These are phyloP conservation scores for Agonopterix heracliana DNA, from an alignment of 2,888 invertebrate genomes.

Conservation along the genomic window DNA sequence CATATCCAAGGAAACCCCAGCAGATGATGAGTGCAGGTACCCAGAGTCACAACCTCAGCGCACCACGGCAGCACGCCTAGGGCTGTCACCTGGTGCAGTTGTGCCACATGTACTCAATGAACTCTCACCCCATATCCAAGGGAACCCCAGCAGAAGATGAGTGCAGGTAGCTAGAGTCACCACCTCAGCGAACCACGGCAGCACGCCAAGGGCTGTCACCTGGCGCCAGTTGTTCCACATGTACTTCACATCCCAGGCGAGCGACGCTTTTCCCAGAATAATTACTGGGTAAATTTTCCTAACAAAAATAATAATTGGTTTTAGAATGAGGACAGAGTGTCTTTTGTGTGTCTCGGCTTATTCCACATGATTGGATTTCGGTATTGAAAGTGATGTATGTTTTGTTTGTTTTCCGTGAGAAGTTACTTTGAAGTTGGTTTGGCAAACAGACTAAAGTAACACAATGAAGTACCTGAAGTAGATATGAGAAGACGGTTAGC, in stretches of 20 bases:
- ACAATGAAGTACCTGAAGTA: no score
- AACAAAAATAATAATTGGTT: conserved; percentile 8
- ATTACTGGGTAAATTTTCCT: conserved; percentile 65
- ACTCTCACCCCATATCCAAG: conserved; percentile 59
- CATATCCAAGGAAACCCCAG: conserved; percentile 59
- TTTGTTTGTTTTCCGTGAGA: no score
- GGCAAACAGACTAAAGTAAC: no score
- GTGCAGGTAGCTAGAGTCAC: conserved; percentile 43
- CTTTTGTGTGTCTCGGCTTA: no score
- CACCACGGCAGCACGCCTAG: conserved; percentile 60
- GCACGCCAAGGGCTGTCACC: conserved; percentile 44
- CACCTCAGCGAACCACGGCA: conserved; percentile 60
- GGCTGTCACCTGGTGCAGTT: conserved; percentile 45
- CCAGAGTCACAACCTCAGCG: conserved; percentile 46
- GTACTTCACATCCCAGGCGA: conserved; percentile 52
- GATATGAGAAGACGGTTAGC: no score
- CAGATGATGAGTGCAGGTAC: conserved; percentile 37
- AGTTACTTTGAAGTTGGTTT: no score
- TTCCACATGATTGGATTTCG: no score
- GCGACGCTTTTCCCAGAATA: conserved; percentile 60
- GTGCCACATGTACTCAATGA: conserved; percentile 37
- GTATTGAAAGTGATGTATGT: no score
- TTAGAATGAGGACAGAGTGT: not conserved
- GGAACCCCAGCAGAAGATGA: conserved; percentile 47
- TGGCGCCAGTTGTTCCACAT: conserved; percentile 53